A percentile compares a stretch with the other conserved stretches of the same genome.
These are phyloP conservation scores for Pseudomyrmex pallidus DNA, from an alignment of 1,140 invertebrate genomes.

Conservation along the genomic window DNA sequence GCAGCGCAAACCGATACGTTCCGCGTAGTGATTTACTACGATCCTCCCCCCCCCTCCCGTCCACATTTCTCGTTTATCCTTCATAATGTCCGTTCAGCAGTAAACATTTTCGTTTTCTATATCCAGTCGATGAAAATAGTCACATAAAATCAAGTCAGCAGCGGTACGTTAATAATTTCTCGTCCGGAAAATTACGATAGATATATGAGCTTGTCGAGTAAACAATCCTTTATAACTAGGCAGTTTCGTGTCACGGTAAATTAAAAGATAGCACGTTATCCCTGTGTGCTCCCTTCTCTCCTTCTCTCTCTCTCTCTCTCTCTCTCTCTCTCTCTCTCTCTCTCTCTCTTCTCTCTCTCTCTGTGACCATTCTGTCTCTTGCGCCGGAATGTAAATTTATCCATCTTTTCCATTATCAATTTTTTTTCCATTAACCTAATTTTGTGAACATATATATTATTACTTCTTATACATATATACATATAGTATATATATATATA, in stretches of 20 bases:
- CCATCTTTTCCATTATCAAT: slow-evolving; percentile 13
- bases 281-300: background rate
- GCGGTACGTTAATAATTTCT: background rate
- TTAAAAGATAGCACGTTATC: background rate
- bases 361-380: background rate
- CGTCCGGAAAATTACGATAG: background rate
- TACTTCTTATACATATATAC: background rate
- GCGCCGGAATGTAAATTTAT: background rate
- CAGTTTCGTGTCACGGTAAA: background rate
- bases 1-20: slow-evolving; percentile 4
- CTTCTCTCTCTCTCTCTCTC: background rate
- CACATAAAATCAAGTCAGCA: slow-evolving; percentile 8
- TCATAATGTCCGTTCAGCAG: background rate
- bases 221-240: background rate
- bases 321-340: background rate
- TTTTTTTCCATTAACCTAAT: background rate
- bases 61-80: slow-evolving; percentile 16
- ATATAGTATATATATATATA: too few relatives aligned
- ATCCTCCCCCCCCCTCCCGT: background rate
- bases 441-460: slow-evolving; percentile 1
- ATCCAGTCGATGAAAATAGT: background rate
- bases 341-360: background rate
- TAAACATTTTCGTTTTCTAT: slow-evolving; percentile 6
- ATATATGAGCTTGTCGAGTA: background rate
- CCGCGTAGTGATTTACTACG: slow-evolving; percentile 14